Evolutionary conservation across 2,888 invertebrate genomes (phyloP).

Genomic region (Sacculina carcini): DNA sequence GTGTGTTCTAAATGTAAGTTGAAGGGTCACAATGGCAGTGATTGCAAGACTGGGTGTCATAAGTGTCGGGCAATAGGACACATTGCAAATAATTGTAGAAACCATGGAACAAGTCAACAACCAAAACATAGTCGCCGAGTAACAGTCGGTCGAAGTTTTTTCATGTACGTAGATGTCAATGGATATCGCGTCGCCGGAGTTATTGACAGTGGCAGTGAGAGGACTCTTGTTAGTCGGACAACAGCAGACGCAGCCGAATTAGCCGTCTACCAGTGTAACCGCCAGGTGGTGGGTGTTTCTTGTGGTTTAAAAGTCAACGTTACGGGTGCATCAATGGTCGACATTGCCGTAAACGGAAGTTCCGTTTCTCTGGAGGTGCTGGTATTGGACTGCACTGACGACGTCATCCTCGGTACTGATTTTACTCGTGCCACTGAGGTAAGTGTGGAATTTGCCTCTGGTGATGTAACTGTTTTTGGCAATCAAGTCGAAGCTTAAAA

Average conservation of each 20-base stretch:
- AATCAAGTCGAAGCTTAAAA: not conserved
- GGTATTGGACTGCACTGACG: not conserved
- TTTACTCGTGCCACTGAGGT: not conserved
- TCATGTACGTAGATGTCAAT: no score
- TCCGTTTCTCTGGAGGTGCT: not conserved
- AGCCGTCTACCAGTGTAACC: not conserved
- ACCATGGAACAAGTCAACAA: no score
- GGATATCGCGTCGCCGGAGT: not conserved
- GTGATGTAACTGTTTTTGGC: not conserved
- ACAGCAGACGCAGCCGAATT: not conserved
- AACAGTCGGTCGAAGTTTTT: not conserved
- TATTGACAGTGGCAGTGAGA: not conserved
- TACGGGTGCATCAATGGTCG: not conserved
- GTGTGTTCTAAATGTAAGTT: not conserved
- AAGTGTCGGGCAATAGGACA: not conserved
- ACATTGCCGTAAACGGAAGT: not conserved
- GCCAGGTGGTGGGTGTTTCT: not conserved
- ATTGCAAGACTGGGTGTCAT: not conserved
- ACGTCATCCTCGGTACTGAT: not conserved
- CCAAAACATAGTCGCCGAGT: not conserved
- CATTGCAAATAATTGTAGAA: not conserved
- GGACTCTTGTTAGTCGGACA: no score
- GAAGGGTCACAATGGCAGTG: not conserved
- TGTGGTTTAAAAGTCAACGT: no score
- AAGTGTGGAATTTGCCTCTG: not conserved